Base-by-base conservation (phyloP, 2,888 invertebrate species). In the Gandaritis pyraliata region DNA sequence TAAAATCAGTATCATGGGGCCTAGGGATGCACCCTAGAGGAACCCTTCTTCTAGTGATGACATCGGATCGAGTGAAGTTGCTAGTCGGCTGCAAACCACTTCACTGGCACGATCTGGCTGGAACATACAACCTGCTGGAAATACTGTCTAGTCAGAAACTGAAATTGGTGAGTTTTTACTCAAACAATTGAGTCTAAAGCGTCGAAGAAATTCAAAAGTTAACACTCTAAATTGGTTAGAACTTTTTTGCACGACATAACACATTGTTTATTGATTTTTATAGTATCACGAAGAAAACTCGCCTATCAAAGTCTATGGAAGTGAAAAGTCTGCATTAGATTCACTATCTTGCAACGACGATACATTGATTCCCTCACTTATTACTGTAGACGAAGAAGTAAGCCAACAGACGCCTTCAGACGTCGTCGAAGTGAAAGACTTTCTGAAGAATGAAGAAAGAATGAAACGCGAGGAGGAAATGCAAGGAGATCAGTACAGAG, bases 61-160 rank as follows among this genome's bases (percentile, higher is more conserved):
- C 94, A 0, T 90, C 93, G 0, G 93, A 93, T 2, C 93, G 93
- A 67, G 93, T 95, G 16, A 94, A 94, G 69, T 83, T 96, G 30
- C 94, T 94, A 71, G 91, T 94, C 3, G 95, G 95, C 71, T 96
- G 96, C 76, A 88, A 90, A 29, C 88, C 93, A 1, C 93, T 95
- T 63, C 95, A 95, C 41, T 93, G 93, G 83, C 93, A 96, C 23
- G 85, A 93, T 8, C 93, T 94, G 75, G 92, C 94, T 6, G 92
- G 92, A 50, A 90, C 93, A 78, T 92, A 93, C 66, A 94, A 95
- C 67, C 91, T 94, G 83, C 88, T 93, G 72, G 83, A 87, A 52
- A 87, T 93, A 72, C 90, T 94, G 87, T 86, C 85, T 15, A 87
- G 85, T 71, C 90, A 90, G 10, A 85, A 90, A 65, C 70, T 94